A percentile compares a stretch with the other conserved stretches of the same genome.
phyloP scores from a whole-genome alignment of 1,140 invertebrate genomes.

The Drosophila nebulosa region DNA sequence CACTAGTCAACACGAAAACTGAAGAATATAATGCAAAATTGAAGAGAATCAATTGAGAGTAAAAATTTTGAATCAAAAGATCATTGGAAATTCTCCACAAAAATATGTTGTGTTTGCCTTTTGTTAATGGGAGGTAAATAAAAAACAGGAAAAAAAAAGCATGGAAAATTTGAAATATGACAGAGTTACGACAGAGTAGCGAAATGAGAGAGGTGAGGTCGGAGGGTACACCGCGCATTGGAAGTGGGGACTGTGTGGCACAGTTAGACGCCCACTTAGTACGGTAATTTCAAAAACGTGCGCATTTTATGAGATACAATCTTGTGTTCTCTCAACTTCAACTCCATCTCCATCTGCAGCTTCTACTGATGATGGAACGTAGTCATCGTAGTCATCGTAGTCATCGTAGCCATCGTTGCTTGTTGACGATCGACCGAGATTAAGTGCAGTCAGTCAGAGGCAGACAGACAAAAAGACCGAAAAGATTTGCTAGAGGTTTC shows the following conservation, averaged over 20 bases:
- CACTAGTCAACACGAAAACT: slow-evolving; percentile 19
- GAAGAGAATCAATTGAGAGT: no score
- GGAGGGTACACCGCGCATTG: slow-evolving; percentile 46
- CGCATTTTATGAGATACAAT: slow-evolving; percentile 78
- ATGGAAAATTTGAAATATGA: slow-evolving; percentile 68
- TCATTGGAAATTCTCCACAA: neutral
- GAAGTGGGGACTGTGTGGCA: slow-evolving; percentile 40
- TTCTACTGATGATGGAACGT: slow-evolving; percentile 45
- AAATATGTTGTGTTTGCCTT: slow-evolving; percentile 15
- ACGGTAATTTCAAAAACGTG: slow-evolving; percentile 80
- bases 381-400: neutral
- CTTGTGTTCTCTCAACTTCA: slow-evolving; percentile 25
- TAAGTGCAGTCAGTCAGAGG: slow-evolving; percentile 56
- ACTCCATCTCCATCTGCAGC: neutral
- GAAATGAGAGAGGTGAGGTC: slow-evolving; percentile 12
- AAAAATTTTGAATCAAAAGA: neutral
- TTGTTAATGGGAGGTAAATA: slow-evolving; percentile 64
- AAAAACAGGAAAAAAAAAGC: slow-evolving; percentile 60
- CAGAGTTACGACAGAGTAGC: slow-evolving; percentile 5
- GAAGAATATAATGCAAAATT: neutral
- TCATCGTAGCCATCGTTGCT: neutral
- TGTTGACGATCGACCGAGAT: slow-evolving; percentile 57
- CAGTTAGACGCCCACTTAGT: slow-evolving; percentile 80
- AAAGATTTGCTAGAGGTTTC: slow-evolving; percentile 16
- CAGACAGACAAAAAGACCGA: neutral